phyloP scores from a whole-genome alignment of 1,140 invertebrate species.

The Phortica variegata region DNA sequence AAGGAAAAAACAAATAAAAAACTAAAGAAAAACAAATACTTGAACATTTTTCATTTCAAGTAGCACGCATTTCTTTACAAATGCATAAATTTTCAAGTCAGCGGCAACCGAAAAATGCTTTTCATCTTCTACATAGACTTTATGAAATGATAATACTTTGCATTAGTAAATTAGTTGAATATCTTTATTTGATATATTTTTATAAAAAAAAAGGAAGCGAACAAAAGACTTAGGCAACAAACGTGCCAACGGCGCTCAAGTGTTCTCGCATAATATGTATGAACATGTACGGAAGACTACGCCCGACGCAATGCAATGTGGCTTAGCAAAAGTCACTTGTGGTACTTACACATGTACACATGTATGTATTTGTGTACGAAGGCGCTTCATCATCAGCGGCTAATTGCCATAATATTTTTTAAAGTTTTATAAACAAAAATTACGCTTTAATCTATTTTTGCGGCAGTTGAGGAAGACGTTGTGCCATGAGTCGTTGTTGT shows the following conservation, averaged over 20 bases:
- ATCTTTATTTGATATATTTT: too few species aligned
- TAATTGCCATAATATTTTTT: conserved; percentile 34
- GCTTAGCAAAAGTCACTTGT: too few species aligned
- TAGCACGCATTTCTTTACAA: too few species aligned
- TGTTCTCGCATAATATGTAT: too few species aligned
- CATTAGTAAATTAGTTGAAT: too few species aligned
- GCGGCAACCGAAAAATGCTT: conserved; percentile 41
- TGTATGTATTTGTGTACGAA: too few species aligned
- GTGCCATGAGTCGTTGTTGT: neutral
- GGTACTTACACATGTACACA: too few species aligned
- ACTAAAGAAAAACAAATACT: conserved; percentile 20
- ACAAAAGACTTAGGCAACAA: conserved; percentile 39
- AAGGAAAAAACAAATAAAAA: conserved; percentile 7
- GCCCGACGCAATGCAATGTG: too few species aligned
- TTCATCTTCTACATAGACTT: conserved; percentile 37
- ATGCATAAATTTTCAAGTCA: conserved; percentile 5
- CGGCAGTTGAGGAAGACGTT: conserved; percentile 8
- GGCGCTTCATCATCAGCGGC: conserved; percentile 11
- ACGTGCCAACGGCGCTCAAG: conserved; percentile 46
- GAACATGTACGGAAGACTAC: too few species aligned
- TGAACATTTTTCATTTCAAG: too few species aligned
- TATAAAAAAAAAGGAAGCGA: too few species aligned
- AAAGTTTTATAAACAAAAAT: conserved; percentile 50
- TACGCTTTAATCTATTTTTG: conserved; percentile 53
- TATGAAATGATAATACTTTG: too few species aligned